Evolutionary conservation across 2,113 vertebrate species (phyloP).

Genomic region (Hippopotamus amphibius): DNA sequence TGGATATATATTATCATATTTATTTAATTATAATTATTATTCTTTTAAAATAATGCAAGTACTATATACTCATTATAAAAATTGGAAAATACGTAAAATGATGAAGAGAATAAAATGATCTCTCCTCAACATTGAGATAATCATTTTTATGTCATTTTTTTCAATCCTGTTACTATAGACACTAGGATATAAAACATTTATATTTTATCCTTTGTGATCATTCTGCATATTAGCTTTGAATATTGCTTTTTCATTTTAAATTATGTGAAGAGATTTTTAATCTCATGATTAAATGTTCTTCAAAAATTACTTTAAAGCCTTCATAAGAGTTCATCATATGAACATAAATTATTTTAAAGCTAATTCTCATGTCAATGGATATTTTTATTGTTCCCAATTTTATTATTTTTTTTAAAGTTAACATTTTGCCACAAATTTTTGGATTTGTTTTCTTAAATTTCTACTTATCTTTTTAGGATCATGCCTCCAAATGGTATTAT

Average conservation of each 20-base stretch:
- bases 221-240: slow-evolving; percentile 43
- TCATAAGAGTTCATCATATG: neutral
- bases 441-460: neutral
- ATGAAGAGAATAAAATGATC: slow-evolving; percentile 64
- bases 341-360: slow-evolving; percentile 48
- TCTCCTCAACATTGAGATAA: neutral
- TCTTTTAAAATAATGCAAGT: slow-evolving; percentile 67
- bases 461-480: neutral
- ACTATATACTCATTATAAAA: slow-evolving; percentile 61
- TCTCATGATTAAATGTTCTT: slow-evolving; percentile 51
- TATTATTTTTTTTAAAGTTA: neutral
- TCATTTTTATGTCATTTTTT: slow-evolving; percentile 33
- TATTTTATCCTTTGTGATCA: neutral
- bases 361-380: neutral
- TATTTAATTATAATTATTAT: slow-evolving; percentile 69
- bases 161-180: neutral
- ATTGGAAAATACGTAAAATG: slow-evolving; percentile 41
- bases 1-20: slow-evolving; percentile 55
- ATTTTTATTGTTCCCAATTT: slow-evolving; percentile 29
- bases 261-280: slow-evolving; percentile 28
- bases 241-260: slow-evolving; percentile 56
- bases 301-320: slow-evolving; percentile 33
- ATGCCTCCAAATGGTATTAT: neutral
- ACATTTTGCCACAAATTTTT: neutral
- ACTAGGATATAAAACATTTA: neutral